phyloP scores from a whole-genome alignment of 2,797 vertebrate genomes.

The Glossophaga mutica region DNA sequence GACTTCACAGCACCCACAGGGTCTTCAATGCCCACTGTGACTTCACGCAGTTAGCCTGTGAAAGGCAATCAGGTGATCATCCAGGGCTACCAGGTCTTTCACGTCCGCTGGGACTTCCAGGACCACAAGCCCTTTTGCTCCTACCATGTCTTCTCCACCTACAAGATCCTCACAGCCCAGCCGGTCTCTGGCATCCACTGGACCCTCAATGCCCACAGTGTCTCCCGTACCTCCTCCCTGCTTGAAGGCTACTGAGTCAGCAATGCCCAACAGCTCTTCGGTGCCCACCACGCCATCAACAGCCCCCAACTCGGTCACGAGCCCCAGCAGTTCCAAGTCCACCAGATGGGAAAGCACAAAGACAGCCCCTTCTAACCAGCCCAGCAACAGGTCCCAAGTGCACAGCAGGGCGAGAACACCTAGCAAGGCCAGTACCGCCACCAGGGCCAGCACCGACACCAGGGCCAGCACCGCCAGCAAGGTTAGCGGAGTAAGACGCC shows the following conservation, averaged over 20 bases:
- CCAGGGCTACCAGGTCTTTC: conserved; percentile 5
- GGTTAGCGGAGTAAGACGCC: accelerated
- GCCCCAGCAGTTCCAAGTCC: conserved; percentile 46
- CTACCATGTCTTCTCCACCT: conserved; percentile 63
- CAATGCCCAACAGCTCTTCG: not conserved
- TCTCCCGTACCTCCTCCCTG: not conserved
- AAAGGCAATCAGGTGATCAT: not conserved
- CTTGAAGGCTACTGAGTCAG: not conserved
- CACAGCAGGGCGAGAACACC: not conserved
- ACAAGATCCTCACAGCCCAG: conserved; percentile 32
- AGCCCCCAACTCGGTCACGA: not conserved
- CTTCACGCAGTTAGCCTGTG: conserved; percentile 33
- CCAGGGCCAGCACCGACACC: conserved; percentile 1
- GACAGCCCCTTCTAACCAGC: not conserved
- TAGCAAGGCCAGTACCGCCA: conserved; percentile 1
- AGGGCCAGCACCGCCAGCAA: conserved; percentile 13
- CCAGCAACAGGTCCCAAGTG: not conserved
- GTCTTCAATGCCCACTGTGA: conserved; percentile 59
- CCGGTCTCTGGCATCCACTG: not conserved
- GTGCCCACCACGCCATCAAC: not conserved
- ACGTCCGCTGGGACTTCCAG: conserved; percentile 28
- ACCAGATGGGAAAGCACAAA: not conserved
- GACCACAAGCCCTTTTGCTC: not conserved
- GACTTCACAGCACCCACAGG: not conserved
- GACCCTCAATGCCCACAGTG: not conserved